These are phyloP conservation scores for Myrmecobius fasciatus DNA, from an alignment of 2,113 vertebrate species.

Conservation along the genomic window DNA sequence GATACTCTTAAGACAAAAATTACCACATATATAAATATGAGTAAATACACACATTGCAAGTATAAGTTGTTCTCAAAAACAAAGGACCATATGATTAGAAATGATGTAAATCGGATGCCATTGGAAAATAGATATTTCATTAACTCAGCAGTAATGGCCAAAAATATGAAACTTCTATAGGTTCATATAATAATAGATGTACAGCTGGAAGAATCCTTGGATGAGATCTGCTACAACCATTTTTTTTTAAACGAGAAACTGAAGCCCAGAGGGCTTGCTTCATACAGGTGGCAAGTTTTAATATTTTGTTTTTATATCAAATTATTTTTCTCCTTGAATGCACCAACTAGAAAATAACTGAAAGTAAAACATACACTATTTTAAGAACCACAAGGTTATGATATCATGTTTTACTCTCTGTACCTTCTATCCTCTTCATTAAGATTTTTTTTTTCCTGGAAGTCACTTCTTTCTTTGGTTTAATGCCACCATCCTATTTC, in stretches of 20 bases:
- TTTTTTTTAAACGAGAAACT: background rate
- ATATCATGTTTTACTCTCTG: background rate
- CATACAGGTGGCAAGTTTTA: constrained; percentile 18
- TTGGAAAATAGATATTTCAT: background rate
- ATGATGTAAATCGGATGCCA: background rate
- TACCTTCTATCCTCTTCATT: background rate
- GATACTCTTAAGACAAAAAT: background rate
- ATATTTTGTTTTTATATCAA: constrained; percentile 5
- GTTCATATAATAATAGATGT: background rate
- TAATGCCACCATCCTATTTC: background rate
- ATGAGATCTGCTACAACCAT: background rate
- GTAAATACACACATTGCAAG: background rate
- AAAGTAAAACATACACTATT: background rate
- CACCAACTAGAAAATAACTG: constrained; percentile 11
- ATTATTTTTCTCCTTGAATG: background rate
- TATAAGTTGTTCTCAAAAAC: background rate
- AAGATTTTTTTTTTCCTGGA: constrained; percentile 8
- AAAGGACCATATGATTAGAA: background rate
- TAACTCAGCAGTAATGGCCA: background rate
- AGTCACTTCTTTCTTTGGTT: constrained; percentile 23
- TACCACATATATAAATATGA: background rate
- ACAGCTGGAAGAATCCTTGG: background rate
- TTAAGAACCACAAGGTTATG: background rate
- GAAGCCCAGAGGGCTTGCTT: background rate
- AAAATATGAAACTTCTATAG: background rate